These are phyloP conservation scores for Pollimyrus isidori DNA, from an alignment of 2,113 vertebrate species.

Conservation along the genomic window DNA sequence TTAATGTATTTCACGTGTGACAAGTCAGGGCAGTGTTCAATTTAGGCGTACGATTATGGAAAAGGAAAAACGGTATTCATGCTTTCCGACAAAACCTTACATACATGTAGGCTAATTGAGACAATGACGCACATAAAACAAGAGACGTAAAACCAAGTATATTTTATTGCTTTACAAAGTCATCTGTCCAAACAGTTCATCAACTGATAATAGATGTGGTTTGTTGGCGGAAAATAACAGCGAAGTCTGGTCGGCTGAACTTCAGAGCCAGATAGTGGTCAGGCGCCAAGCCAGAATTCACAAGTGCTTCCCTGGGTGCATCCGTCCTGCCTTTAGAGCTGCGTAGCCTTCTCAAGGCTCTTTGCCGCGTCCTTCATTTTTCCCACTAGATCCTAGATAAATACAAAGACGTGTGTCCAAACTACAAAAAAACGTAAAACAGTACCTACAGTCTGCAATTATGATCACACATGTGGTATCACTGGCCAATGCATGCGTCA, in stretches of 20 bases:
- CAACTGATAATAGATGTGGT: neutral
- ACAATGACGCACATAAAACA: neutral
- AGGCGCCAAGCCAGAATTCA: slow-evolving; percentile 5
- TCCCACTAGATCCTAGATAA: slow-evolving; percentile 86
- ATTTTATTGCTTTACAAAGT: slow-evolving; percentile 21
- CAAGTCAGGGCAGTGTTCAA: neutral
- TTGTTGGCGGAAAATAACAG: neutral
- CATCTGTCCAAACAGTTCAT: neutral
- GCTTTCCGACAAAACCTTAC: neutral
- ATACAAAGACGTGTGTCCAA: neutral
- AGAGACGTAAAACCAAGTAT: neutral
- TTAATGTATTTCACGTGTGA: neutral
- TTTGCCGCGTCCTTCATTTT: slow-evolving; percentile 97
- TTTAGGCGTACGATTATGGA: neutral
- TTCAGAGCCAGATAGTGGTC: slow-evolving; percentile 3
- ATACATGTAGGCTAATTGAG: neutral
- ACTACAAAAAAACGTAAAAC: neutral
- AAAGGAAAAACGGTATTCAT: neutral
- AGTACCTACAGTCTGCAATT: neutral
- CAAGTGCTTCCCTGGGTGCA: neutral
- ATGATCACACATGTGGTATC: neutral
- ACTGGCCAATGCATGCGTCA: neutral
- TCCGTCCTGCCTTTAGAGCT: slow-evolving; percentile 62
- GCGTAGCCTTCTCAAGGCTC: slow-evolving; percentile 73
- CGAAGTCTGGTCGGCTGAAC: neutral